phyloP scores from a whole-genome alignment of 2,113 vertebrate species.

The Parus major region DNA sequence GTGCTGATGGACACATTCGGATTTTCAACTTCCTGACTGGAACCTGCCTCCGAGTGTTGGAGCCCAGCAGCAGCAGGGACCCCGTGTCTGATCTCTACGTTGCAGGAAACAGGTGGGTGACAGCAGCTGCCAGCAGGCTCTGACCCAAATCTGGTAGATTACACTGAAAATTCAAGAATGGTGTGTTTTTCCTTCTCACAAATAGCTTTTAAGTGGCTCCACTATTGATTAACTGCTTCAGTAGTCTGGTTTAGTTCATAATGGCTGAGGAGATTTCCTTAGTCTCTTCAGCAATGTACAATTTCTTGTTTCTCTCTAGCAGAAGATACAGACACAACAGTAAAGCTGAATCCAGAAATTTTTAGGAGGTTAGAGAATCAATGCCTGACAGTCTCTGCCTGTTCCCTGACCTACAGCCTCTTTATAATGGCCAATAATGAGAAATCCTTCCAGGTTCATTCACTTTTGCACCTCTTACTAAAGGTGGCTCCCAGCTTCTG shows the following conservation, averaged over 20 bases:
- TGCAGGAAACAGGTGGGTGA: slow-evolving; percentile 78
- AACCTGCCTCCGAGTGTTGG: slow-evolving; percentile 82
- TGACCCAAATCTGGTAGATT: not conserved
- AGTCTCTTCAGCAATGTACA: not conserved
- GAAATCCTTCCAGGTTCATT: not conserved
- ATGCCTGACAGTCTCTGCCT: not conserved
- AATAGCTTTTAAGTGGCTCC: not conserved
- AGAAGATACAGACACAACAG: not conserved
- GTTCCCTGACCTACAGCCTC: not conserved
- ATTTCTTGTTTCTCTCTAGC: not conserved
- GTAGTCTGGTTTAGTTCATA: not conserved
- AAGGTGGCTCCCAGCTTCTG: not conserved
- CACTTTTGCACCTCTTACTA: not conserved
- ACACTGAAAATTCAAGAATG: not conserved
- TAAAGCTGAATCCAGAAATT: not conserved
- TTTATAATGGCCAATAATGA: not conserved
- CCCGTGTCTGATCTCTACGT: slow-evolving; percentile 76
- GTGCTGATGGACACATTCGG: slow-evolving; percentile 87
- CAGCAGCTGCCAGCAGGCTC: not conserved
- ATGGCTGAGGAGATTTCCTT: not conserved
- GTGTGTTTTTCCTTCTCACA: not conserved
- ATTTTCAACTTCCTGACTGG: slow-evolving; percentile 87
- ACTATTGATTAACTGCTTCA: not conserved
- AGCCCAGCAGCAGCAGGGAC: slow-evolving; percentile 65
- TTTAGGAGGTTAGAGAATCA: not conserved